These are phyloP conservation scores for Sepiola atlantica DNA, from an alignment of 2,888 invertebrate species.

Conservation along the genomic window DNA sequence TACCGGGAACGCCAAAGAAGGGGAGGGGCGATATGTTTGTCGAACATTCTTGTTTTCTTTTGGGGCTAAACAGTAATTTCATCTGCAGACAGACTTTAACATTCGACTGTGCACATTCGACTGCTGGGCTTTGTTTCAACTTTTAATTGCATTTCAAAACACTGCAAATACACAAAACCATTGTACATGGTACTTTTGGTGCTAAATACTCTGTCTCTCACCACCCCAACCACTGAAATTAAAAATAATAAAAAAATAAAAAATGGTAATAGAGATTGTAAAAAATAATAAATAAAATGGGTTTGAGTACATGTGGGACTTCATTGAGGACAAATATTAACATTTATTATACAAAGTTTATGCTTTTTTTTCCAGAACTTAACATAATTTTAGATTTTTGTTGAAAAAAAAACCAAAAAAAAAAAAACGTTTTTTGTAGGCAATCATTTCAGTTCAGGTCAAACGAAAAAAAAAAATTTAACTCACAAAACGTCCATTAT, in stretches of 20 bases:
- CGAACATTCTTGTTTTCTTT: slow-evolving; percentile 32
- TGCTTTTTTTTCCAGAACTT: neutral
- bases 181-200: slow-evolving; percentile 13
- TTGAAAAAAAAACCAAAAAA: too few relatives aligned
- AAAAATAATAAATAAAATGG: too few relatives aligned
- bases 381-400: neutral
- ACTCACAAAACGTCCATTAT: neutral
- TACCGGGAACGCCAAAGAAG: neutral
- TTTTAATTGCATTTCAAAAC: neutral
- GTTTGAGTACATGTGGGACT: neutral
- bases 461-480: neutral
- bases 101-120: slow-evolving; percentile 2
- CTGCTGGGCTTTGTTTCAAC: slow-evolving; percentile 32
- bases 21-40: neutral
- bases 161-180: slow-evolving; percentile 1
- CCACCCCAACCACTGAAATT: neutral
- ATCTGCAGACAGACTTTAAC: slow-evolving; percentile 23
- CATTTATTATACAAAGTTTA: neutral
- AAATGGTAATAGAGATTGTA: slow-evolving; percentile 16
- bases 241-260: neutral
- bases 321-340: slow-evolving; percentile 2
- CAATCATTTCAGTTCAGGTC: neutral
- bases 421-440: neutral
- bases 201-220: neutral
- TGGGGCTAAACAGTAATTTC: slow-evolving; percentile 32